Evolutionary conservation across 2,888 invertebrate genomes (phyloP).

Genomic region (Philopedon plagiatum): DNA sequence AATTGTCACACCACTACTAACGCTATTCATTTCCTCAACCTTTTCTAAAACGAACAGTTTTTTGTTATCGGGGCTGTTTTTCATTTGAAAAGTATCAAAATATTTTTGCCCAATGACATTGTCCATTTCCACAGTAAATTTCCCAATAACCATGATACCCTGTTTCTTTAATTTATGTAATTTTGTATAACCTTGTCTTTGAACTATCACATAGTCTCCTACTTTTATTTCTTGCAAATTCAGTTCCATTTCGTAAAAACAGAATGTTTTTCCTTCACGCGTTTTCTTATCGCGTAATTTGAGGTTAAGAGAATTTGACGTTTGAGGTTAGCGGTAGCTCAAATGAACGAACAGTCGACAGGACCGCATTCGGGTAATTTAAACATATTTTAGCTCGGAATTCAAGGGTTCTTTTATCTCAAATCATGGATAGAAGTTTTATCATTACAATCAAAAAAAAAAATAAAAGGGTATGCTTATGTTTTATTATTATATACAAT

Average conservation of each 20-base stretch:
- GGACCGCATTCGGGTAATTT: background rate
- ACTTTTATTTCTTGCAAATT: constrained; percentile 70
- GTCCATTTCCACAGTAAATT: constrained; percentile 78
- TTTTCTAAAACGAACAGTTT: constrained; percentile 71
- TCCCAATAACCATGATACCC: constrained; percentile 77
- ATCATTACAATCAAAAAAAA: too few relatives aligned
- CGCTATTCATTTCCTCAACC: constrained; percentile 73
- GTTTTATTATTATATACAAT: too few relatives aligned
- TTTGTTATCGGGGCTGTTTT: constrained; percentile 72
- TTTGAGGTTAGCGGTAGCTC: background rate
- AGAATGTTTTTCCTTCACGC: background rate
- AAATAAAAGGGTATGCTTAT: too few relatives aligned
- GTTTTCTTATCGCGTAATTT: constrained; percentile 11
- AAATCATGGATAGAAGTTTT: too few relatives aligned
- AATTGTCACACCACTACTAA: constrained; percentile 72
- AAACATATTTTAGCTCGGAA: too few relatives aligned
- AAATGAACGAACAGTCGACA: background rate
- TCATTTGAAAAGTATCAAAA: constrained; percentile 83
- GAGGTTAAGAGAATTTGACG: constrained; percentile 22
- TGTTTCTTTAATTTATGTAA: constrained; percentile 80
- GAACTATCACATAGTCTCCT: constrained; percentile 83
- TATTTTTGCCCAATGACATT: constrained; percentile 79
- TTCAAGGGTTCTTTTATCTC: too few relatives aligned
- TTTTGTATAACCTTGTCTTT: constrained; percentile 84
- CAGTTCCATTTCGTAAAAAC: constrained; percentile 28